These are phyloP conservation scores for Holacanthus passer DNA, from an alignment of 2,113 vertebrate genomes.

Conservation along the genomic window DNA sequence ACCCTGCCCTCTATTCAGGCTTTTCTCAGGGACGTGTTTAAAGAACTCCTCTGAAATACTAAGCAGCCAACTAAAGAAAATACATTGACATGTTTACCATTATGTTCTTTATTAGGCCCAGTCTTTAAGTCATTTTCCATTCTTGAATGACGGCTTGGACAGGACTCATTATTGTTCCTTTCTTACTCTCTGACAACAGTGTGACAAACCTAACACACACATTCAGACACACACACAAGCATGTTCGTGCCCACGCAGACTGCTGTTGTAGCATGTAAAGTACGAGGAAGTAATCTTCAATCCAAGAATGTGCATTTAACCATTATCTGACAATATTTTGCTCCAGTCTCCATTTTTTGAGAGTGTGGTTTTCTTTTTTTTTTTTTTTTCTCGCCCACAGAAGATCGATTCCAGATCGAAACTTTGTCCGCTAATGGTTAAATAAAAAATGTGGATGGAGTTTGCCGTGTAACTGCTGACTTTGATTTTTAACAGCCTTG, in stretches of 20 bases:
- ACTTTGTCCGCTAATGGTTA: not conserved
- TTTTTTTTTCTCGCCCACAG: not conserved
- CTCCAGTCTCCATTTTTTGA: too few species aligned
- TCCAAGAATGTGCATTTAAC: not conserved
- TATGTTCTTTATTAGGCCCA: conserved; percentile 27
- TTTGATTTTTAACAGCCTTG: conserved; percentile 1
- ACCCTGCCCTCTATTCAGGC: conserved; percentile 22
- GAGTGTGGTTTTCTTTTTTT: not conserved
- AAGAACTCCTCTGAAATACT: conserved; percentile 67
- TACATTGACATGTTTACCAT: conserved; percentile 3
- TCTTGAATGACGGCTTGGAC: conserved; percentile 5
- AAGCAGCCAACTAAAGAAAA: conserved; percentile 46
- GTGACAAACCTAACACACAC: not conserved
- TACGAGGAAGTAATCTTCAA: not conserved
- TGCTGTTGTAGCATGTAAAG: not conserved
- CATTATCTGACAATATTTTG: not conserved
- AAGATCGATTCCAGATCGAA: not conserved
- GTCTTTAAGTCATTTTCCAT: not conserved
- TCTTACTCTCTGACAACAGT: not conserved
- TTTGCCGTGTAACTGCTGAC: not conserved
- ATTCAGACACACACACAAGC: not conserved
- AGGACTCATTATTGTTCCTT: conserved; percentile 3
- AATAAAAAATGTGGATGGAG: not conserved
- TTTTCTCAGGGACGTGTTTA: conserved; percentile 40
- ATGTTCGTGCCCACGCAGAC: not conserved